Base-by-base conservation (phyloP, 2,888 invertebrate species). In the Agrenia bidenticulata region DNA sequence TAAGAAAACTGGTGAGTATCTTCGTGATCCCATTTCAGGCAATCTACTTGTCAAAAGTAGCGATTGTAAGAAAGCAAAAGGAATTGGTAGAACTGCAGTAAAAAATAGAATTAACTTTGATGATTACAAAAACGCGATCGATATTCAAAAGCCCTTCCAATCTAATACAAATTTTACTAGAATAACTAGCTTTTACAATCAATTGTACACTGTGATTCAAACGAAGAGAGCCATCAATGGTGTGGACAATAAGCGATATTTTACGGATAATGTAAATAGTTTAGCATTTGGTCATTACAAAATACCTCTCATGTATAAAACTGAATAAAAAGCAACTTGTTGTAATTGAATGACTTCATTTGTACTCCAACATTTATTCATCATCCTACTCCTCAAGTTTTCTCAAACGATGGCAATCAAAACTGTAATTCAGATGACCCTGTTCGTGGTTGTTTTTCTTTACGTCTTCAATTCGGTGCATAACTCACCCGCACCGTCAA, bases 241-340 rank as follows among this genome's bases (percentile, higher is more conserved):
- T 0, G 51, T 69, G 23, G 65, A 66, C 41, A 69, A 50, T 17
- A 69, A 69, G 26, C 5, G 65, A 5, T 65, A 51, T 56, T 2
- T 21, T 13, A 5, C 63, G 2, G 27, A 23, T 26, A 19, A 1
- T 26, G 19, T 41, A 27, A 1, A 26, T n/a, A 37, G 51, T 4
- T 26, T 68, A 24, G 62, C 68, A 0, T 26, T 63, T 32, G 68
- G 68, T 1, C 68, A 68, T 51, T 51, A 59, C 23, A 55, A 64
- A 27, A 60, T 67, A n/a, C 50, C 54, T 15, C 56, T 37, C 26
- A 26, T 41, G 11, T 51, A 58, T 41, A 17, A 17, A 5, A 32
- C 15, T 63, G 56, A 27, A 45, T 45, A 5, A 19, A 45, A 45
- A 45, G 15, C 4, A 15, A 15, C 5, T 7, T 32, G 32, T 32